These are phyloP conservation scores for Yponomeuta sedellus DNA, from an alignment of 2,888 invertebrate species.

Conservation along the genomic window DNA sequence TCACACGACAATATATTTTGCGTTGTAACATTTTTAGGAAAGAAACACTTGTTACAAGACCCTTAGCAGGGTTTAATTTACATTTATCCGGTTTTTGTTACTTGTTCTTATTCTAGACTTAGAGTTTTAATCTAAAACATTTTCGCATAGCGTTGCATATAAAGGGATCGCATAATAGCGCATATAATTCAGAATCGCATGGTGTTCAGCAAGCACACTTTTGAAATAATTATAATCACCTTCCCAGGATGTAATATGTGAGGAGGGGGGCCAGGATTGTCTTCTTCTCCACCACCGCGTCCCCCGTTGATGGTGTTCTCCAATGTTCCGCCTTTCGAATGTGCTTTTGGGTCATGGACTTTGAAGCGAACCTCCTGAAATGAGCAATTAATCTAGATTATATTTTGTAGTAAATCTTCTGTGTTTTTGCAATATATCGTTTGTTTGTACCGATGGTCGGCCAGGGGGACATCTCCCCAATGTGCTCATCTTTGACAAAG, in stretches of 20 bases:
- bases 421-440: background rate
- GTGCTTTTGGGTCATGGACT: slow-evolving; percentile 95
- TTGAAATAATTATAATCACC: slow-evolving; percentile 48
- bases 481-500: slow-evolving; percentile 85
- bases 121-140: too few relatives aligned
- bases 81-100: too few relatives aligned
- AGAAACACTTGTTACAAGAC: too few relatives aligned
- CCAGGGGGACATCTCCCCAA: slow-evolving; percentile 78
- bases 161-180: background rate
- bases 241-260: slow-evolving; percentile 92
- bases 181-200: background rate
- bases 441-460: slow-evolving; percentile 61
- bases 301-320: slow-evolving; percentile 94
- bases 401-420: background rate
- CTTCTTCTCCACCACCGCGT: slow-evolving; percentile 79
- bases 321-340: slow-evolving; percentile 93
- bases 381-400: background rate
- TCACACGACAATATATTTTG: too few relatives aligned
- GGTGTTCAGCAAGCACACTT: background rate
- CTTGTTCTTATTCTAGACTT: too few relatives aligned
- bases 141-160: too few relatives aligned
- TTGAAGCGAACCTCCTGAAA: slow-evolving; percentile 97
- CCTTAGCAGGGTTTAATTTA: too few relatives aligned
- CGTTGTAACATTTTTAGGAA: too few relatives aligned
- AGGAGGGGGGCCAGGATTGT: slow-evolving; percentile 80